Percentiles rank a stretch among this genome's conserved stretches.
phyloP scores from a whole-genome alignment of 2,888 invertebrate genomes.

The Piscicola geometra region DNA sequence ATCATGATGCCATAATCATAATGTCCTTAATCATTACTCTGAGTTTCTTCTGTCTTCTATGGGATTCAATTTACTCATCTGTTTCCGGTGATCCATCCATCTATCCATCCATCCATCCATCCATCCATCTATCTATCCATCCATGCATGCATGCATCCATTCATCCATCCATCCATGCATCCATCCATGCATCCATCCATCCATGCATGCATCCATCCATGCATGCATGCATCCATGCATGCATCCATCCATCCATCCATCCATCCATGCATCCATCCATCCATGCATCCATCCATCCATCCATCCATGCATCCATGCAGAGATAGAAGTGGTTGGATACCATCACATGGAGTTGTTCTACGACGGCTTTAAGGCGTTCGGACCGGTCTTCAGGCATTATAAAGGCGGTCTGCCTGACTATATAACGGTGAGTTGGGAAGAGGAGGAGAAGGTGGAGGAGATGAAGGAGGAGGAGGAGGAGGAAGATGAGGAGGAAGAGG shows the following conservation, averaged over 20 bases:
- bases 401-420: not conserved
- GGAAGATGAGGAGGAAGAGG: no score
- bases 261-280: not conserved
- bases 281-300: not conserved
- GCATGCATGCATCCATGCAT: not conserved
- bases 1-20: no score
- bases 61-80: no score
- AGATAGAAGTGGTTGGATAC: not conserved
- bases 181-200: not conserved
- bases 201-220: not conserved
- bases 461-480: not conserved
- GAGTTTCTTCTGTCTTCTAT: no score
- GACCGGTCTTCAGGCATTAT: not conserved
- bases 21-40: no score
- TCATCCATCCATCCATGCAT: not conserved
- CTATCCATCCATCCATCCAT: no score
- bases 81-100: no score
- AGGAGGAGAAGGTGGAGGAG: no score
- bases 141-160: no score
- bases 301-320: not conserved
- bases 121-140: no score
- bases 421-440: not conserved
- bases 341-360: slow-evolving; percentile 1
- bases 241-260: not conserved
- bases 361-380: not conserved